Evolutionary conservation across 2,888 invertebrate species (phyloP).

Genomic region (Pseudanteris insignis): DNA sequence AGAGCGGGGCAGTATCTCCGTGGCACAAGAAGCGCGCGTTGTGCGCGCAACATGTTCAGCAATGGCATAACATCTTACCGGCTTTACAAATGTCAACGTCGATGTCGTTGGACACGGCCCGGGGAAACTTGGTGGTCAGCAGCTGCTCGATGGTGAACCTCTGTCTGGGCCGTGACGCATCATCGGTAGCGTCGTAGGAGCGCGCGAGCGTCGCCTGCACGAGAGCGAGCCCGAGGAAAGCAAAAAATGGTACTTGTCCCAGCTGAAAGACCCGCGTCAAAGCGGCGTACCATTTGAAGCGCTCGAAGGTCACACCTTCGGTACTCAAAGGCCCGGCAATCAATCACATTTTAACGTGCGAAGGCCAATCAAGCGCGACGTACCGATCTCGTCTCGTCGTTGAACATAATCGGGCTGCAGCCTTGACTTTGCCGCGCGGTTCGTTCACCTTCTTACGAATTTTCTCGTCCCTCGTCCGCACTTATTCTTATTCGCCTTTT

Average conservation of each 20-base stretch:
- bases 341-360: neutral
- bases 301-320: constrained; percentile 1
- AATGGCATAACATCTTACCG: too few species aligned
- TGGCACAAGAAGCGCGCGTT: too few species aligned
- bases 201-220: constrained; percentile 10
- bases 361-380: too few species aligned
- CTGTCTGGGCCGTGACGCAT: constrained; percentile 25
- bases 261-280: constrained; percentile 19
- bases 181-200: constrained; percentile 8
- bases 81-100: constrained; percentile 89
- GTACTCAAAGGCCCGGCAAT: neutral
- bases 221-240: constrained; percentile 18
- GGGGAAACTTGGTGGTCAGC: constrained; percentile 72
- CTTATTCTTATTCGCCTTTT: too few species aligned
- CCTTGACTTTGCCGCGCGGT: too few species aligned
- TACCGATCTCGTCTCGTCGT: too few species aligned
- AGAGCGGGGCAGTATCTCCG: too few species aligned
- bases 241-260: constrained; percentile 24
- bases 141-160: constrained; percentile 77
- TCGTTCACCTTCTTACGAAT: too few species aligned
- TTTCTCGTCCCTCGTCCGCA: too few species aligned
- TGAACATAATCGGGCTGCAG: too few species aligned
- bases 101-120: constrained; percentile 77
- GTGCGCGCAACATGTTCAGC: too few species aligned
- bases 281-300: constrained; percentile 25